These are phyloP conservation scores for Agriopis marginaria DNA, from an alignment of 2,888 invertebrate species.

Conservation along the genomic window DNA sequence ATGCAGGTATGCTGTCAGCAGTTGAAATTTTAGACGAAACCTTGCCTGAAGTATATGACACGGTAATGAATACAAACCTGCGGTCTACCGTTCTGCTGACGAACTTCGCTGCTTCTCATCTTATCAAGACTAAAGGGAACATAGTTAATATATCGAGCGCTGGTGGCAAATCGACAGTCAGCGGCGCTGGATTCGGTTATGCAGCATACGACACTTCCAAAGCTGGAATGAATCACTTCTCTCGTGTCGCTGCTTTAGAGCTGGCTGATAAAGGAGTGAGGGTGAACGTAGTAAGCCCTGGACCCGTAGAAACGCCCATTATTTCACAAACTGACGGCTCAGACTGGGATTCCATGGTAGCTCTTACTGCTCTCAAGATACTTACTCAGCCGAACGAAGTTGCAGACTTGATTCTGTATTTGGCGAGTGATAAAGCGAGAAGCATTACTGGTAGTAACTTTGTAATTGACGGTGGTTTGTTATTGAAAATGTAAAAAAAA, in stretches of 20 bases:
- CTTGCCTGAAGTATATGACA: background rate
- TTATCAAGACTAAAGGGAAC: background rate
- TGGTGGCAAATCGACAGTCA: background rate
- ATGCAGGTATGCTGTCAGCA: background rate
- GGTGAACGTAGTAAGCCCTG: background rate
- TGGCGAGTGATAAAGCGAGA: conserved; percentile 1
- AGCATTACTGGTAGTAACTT: background rate
- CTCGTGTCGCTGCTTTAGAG: background rate
- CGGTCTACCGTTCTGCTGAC: background rate
- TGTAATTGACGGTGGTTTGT: background rate
- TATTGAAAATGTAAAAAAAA: background rate
- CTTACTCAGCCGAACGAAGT: background rate
- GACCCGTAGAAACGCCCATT: background rate
- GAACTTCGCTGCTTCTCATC: background rate
- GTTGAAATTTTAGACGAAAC: background rate
- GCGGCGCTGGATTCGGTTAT: background rate
- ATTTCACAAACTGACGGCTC: background rate
- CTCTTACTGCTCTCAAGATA: background rate
- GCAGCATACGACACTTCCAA: background rate
- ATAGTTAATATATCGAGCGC: background rate
- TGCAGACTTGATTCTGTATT: background rate
- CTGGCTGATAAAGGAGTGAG: conserved; percentile 1
- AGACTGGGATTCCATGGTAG: background rate
- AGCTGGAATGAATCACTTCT: background rate
- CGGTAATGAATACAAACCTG: background rate